Conservation (phyloP, 2,113 vertebrate genomes). For the Xiphophorus couchianus region DNA sequence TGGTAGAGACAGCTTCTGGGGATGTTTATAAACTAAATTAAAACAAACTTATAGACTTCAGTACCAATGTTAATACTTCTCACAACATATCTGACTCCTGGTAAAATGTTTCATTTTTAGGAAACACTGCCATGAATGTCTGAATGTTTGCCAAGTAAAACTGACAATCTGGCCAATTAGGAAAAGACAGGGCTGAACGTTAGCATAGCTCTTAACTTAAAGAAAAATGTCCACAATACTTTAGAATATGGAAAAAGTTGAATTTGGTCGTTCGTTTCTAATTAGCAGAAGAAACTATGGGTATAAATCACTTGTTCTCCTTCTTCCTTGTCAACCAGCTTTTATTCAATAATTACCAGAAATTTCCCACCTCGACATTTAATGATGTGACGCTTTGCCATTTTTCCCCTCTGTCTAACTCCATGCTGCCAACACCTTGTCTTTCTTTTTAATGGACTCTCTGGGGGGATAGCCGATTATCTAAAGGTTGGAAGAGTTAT, state of each 20-base stretch:
- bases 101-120: neutral
- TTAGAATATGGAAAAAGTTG: neutral
- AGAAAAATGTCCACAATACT: neutral
- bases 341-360: conserved; percentile 20
- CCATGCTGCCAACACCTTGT: conserved; percentile 17
- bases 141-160: too few relatives aligned
- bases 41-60: conserved; percentile 21
- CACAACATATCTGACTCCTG: conserved; percentile 28
- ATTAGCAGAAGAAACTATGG: conserved; percentile 21
- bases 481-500: conserved; percentile 59
- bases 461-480: conserved; percentile 40
- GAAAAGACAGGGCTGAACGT: conserved; percentile 11
- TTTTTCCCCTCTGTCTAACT: conserved; percentile 3
- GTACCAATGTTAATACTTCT: neutral
- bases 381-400: conserved; percentile 1
- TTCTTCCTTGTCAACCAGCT: conserved; percentile 2
- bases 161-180: too few relatives aligned
- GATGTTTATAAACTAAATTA: neutral
- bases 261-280: conserved; percentile 12
- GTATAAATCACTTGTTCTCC: neutral
- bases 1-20: neutral
- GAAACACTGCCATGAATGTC: too few relatives aligned
- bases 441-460: conserved; percentile 38
- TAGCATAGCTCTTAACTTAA: neutral
- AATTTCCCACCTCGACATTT: conserved; percentile 6